Base-by-base conservation (phyloP, 2,113 vertebrate species). In the Hippopotamus amphibius region DNA sequence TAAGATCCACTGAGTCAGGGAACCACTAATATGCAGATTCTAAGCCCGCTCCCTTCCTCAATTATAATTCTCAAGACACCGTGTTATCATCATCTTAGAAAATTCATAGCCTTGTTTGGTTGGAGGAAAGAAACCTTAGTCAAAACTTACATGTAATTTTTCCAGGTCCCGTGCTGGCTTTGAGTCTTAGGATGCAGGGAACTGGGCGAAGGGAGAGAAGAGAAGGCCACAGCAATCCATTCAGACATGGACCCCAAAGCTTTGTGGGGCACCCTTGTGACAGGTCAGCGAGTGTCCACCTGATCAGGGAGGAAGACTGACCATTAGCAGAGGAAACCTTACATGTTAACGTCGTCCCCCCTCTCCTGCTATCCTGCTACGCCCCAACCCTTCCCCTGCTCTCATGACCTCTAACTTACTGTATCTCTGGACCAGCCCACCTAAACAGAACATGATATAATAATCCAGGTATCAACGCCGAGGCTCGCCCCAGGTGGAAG, bases 131-230 rank as follows among this genome's bases (percentile, higher is more conserved):
- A 74, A 98, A 96, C 48, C 69, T 66, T 41, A 96, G 92, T 93
- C 3, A 92, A 83, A 88, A 99, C 99, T 99, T 98, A 99, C 99
- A 99, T 99, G 97, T 99, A 99, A 99, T 97, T 98, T 97, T 98
- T 98, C 98, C 97, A 99, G 98, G 97, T 99, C 97, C 98, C 98
- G 98, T 98, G 98, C 98, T 99, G 98, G 98, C 98, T 98, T 98
- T 66, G 91, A 97, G 97, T 98, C 98, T 99, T 98, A 99, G 98
- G 98, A 98, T 92, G 98, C 98, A 97, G 98, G 98, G 97, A 98
- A 98, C 96, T 97, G 98, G 98, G 98, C 90, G 57, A 98, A 94
- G 88, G 98, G 98, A 97, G 97, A 98, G 98, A 97, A 98, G 91
- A 98, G 90, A 87, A 96, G 96, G 74, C 97, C 98, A 96, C 98